These are phyloP conservation scores for Heliconius hermathena DNA, from an alignment of 1,140 invertebrate species.

Conservation along the genomic window DNA sequence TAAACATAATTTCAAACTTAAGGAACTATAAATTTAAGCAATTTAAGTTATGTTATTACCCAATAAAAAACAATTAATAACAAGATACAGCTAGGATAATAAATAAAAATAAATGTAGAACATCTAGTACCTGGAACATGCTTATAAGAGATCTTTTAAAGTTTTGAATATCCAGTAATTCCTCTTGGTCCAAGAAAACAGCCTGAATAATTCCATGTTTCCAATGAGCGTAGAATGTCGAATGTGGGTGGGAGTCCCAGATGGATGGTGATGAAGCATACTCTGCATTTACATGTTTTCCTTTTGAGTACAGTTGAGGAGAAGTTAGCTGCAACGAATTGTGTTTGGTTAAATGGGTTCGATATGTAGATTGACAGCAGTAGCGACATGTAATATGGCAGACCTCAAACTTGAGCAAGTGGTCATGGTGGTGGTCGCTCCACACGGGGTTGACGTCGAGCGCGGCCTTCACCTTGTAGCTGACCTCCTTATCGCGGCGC, in stretches of 20 bases:
- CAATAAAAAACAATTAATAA: too few species aligned
- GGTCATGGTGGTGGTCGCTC: constrained; percentile 19
- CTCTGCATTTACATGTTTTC: constrained; percentile 54
- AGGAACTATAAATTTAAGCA: not conserved
- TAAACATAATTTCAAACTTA: not conserved
- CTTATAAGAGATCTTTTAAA: constrained; percentile 64
- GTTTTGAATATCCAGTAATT: constrained; percentile 56
- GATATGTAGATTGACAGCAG: not conserved
- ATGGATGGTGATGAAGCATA: constrained; percentile 48
- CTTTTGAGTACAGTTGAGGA: constrained; percentile 50
- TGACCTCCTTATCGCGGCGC: constrained; percentile 39
- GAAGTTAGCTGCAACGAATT: constrained; percentile 49
- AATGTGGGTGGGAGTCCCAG: constrained; percentile 50
- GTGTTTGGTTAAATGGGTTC: not conserved
- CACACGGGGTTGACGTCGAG: constrained; percentile 31
- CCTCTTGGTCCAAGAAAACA: constrained; percentile 51
- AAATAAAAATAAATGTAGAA: not conserved
- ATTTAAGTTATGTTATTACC: too few species aligned
- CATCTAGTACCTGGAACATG: constrained; percentile 61
- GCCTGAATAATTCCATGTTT: constrained; percentile 48
- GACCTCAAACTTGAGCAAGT: constrained; percentile 35
- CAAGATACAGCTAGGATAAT: not conserved
- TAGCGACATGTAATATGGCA: not conserved
- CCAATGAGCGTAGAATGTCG: constrained; percentile 58
- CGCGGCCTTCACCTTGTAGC: constrained; percentile 34